Percentiles rank a stretch among this genome's conserved stretches.
Conservation (phyloP, 2,797 vertebrate genomes). For the Iguana delicatissima region DNA sequence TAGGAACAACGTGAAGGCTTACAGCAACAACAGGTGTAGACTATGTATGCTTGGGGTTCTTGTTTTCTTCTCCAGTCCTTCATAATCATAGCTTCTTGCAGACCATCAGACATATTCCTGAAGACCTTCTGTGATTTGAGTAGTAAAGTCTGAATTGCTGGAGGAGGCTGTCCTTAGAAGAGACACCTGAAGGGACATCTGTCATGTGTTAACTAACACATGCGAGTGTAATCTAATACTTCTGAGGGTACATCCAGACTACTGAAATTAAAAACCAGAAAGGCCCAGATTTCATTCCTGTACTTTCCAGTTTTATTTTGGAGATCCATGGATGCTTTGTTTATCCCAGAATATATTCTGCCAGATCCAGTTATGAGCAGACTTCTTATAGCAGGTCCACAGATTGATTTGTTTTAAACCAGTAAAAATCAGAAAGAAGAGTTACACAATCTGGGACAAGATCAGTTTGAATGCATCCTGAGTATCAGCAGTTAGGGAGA, state of each 20-base stretch:
- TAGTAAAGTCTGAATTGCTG: background rate
- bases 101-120: background rate
- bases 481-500: background rate
- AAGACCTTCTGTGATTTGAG: background rate
- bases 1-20: too few species aligned
- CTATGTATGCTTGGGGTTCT: background rate
- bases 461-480: background rate
- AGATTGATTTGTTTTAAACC: too few species aligned
- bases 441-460: too few species aligned
- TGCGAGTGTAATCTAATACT: background rate
- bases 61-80: background rate
- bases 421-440: too few species aligned
- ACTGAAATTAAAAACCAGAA: too few species aligned
- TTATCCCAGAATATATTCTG: too few species aligned
- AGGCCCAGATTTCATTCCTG: too few species aligned
- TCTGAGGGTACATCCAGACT: background rate
- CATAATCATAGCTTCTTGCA: background rate
- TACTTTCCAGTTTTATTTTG: too few species aligned
- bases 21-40: too few species aligned
- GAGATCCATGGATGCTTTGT: too few species aligned
- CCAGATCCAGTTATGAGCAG: too few species aligned
- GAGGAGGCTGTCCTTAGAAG: background rate
- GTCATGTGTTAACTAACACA: background rate
- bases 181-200: background rate
- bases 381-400: too few species aligned